Conservation (phyloP, 2,888 invertebrate species). For the Platypus cylindrus region DNA sequence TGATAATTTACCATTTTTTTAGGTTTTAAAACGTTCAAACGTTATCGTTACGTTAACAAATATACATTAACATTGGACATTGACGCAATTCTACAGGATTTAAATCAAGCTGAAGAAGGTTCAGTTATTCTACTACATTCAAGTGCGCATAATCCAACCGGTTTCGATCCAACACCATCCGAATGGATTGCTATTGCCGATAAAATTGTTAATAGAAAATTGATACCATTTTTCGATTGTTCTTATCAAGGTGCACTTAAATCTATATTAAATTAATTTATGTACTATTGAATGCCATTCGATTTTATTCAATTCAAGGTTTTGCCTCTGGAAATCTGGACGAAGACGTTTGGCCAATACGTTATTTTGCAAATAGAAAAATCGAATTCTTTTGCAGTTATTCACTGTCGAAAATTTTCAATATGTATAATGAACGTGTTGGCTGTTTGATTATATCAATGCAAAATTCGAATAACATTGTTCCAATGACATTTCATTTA, state of each 20-base stretch:
- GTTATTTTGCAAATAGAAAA: conserved; percentile 44
- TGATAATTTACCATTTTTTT: neutral
- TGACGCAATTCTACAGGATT: conserved; percentile 47
- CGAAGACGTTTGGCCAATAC: conserved; percentile 46
- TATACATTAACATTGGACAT: conserved; percentile 54
- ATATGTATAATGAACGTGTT: conserved; percentile 50
- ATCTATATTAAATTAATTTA: neutral
- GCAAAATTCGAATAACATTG: conserved; percentile 42
- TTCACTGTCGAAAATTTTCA: conserved; percentile 57
- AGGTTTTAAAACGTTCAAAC: conserved; percentile 9
- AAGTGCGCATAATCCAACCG: conserved; percentile 56
- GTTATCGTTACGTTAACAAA: conserved; percentile 52
- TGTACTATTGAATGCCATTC: neutral
- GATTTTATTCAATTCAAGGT: conserved; percentile 7
- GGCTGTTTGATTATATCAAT: conserved; percentile 46
- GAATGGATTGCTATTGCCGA: conserved; percentile 50
- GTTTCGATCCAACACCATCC: conserved; percentile 43
- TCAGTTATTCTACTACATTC: conserved; percentile 51
- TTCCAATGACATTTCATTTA: conserved; percentile 45
- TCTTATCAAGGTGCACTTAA: conserved; percentile 44
- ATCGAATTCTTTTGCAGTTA: conserved; percentile 40
- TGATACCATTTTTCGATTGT: conserved; percentile 53
- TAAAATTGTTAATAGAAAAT: conserved; percentile 38
- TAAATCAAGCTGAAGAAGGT: conserved; percentile 47
- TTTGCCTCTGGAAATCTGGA: conserved; percentile 45